Base-by-base conservation (phyloP, 2,888 invertebrate genomes). In the Drosophila longiperda region DNA sequence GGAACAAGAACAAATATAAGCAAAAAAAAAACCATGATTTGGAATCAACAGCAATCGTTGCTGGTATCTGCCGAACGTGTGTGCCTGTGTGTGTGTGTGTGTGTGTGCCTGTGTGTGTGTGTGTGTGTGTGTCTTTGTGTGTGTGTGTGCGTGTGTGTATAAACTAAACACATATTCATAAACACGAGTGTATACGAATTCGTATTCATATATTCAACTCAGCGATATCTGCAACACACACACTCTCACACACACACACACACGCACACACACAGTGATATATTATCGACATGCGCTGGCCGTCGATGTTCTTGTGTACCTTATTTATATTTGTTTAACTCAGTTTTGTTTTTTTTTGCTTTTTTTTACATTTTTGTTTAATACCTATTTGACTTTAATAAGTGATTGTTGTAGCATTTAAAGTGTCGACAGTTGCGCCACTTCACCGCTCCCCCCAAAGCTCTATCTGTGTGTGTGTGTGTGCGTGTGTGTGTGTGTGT, bases 371-470 rank as follows among this genome's bases (percentile, higher is more conserved):
- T 83, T 77, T 90, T 89, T 87, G 86, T 91, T 91, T 87, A 91
- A 91, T 90, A 89, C 83, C 88, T 85, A 86, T 91, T 91, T 88
- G 87, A 91, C 90, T 91, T 90, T 88, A 90, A 91, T 91, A 91
- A 91, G 82, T 87, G 90, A 91, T 91, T 90, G 91, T 89, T 89
- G 86, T 83, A 74, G 77, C 82, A 77, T 83, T 90, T 87, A 89
- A 85, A 89, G 90, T 85, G 76, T 80, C 84, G 75, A 75, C 61
- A 75, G 79, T 83, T 86, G 87, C 77, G 83, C 86, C 87, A 75
- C 82, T 71, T 62, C 59, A 52, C 29, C 53, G 36, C 23, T 53
- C 34, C 23, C 20, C 32, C 6, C 52, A 23, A 38, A 45, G 45
- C 23, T 60, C 33, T 49, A 12, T 52, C 20, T 49, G 23, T 45